These are phyloP conservation scores for Leptoclinus maculatus DNA, from an alignment of 2,797 vertebrate species.

Conservation along the genomic window DNA sequence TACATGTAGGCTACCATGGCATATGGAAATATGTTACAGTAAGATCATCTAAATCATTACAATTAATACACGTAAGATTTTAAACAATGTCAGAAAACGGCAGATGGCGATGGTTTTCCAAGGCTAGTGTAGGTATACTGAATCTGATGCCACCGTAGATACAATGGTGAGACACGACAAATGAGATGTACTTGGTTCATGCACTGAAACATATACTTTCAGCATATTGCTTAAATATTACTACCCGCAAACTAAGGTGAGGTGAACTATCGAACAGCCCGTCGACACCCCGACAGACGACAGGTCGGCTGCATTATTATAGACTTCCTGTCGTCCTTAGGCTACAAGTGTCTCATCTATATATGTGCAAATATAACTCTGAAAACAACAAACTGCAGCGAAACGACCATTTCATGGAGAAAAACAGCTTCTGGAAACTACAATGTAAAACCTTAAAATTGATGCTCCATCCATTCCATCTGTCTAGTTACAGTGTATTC, in stretches of 20 bases:
- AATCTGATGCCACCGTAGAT: constrained; percentile 21
- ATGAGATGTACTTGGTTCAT: constrained; percentile 27
- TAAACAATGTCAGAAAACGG: constrained; percentile 35
- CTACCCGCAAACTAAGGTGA: constrained; percentile 55
- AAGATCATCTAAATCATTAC: constrained; percentile 26
- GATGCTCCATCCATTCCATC: constrained; percentile 18
- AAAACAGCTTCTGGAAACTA: constrained; percentile 27
- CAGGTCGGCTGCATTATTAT: constrained; percentile 11
- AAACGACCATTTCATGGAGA: constrained; percentile 20
- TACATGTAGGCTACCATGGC: constrained; percentile 51
- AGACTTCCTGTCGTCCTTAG: constrained; percentile 41
- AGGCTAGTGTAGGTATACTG: constrained; percentile 30
- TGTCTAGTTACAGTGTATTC: constrained; percentile 60
- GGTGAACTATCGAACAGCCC: constrained; percentile 44
- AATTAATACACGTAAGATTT: constrained; percentile 12
- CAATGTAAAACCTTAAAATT: constrained; percentile 19
- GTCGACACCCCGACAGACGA: neutral
- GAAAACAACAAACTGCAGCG: constrained; percentile 48
- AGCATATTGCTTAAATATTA: constrained; percentile 75
- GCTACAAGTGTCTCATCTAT: constrained; percentile 60
- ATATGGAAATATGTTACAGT: constrained; percentile 38
- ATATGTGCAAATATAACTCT: constrained; percentile 69
- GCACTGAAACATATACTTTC: constrained; percentile 54
- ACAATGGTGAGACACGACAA: constrained; percentile 35
- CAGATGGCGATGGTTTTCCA: constrained; percentile 32